These are phyloP conservation scores for Garra rufa DNA, from an alignment of 2,113 vertebrate genomes.

Conservation along the genomic window DNA sequence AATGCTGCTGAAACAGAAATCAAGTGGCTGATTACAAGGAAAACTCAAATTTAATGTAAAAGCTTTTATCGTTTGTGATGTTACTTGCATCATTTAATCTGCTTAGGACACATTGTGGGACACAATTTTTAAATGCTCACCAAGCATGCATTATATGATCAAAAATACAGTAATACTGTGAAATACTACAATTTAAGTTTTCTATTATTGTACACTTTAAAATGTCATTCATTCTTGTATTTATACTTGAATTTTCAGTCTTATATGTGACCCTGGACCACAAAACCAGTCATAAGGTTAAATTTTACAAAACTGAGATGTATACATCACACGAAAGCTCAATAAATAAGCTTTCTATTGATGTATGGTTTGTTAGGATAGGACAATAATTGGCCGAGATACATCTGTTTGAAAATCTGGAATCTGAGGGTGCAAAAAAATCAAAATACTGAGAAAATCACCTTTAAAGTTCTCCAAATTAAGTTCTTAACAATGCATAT, in stretches of 20 bases:
- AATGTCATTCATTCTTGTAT: background rate
- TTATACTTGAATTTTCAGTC: background rate
- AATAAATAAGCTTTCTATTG: too few relatives aligned
- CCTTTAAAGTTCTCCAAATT: too few relatives aligned
- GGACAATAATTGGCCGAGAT: too few relatives aligned
- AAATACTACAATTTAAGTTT: background rate
- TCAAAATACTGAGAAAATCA: too few relatives aligned
- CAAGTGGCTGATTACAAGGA: background rate
- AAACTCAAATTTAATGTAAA: background rate
- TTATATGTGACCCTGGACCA: too few relatives aligned
- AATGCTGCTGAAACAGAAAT: background rate
- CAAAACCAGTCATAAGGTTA: too few relatives aligned
- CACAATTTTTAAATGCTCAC: background rate
- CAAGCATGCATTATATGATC: background rate
- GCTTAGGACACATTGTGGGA: background rate
- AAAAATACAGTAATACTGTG: background rate
- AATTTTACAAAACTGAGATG: too few relatives aligned
- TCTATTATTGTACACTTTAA: background rate
- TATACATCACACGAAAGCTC: too few relatives aligned
- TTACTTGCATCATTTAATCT: background rate
- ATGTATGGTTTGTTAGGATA: too few relatives aligned
- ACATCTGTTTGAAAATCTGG: too few relatives aligned
- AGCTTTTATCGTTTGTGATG: background rate
- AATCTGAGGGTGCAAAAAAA: too few relatives aligned
- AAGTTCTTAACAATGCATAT: too few relatives aligned